Base-by-base conservation (phyloP, 2,888 invertebrate genomes). In the Tetranychus truncatus region DNA sequence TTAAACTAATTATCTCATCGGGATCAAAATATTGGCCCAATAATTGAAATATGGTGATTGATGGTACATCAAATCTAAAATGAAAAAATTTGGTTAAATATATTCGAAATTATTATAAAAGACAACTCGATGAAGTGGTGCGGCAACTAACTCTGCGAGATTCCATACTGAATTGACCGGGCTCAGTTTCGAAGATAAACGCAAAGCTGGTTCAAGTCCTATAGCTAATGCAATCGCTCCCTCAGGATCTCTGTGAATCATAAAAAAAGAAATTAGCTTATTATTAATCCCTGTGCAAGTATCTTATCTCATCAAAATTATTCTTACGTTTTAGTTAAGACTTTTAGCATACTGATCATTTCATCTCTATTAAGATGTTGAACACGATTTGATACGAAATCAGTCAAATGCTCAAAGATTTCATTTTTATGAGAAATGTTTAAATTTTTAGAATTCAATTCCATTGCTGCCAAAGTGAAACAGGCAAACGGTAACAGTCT, bases 11-110 rank as follows among this genome's bases (percentile, higher is more conserved):
- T 24, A 69, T 11, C n/a, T 69, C n/a, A 69, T 69, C 21, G 4
- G 69, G 8, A 20, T 69, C 69, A 11, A n/a, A 69, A 69, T 24
- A 69, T 20, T 1, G n/a, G 20, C 21, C 11, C 9, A 69, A 9
- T 8, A 69, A 69, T 69, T 69, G 69, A 15, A 69, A 20, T 69
- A 24, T 69, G n/a, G 34, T 69, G n/a, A 69, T 69, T 11, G 69
- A 69, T 21, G 20, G 1, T 6, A 24, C 20, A 69, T 20, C 20
- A 69, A 20, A 69, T 18, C 69, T 69, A 21, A 20, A 69, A 69
- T 11, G 1, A 21, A 20, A 69, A n/a, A 20, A 69, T 24, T 20
- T 6, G 55, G 6, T 55, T 55, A 55, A 9, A 15, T 15, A 9
- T 8, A 15, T 15, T 55, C 0, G 11, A 15, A 15, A 15, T 55